Evolutionary conservation across 2,888 invertebrate genomes (phyloP), one percentile per base, ranked within the genome.

Genomic region (Sarcophaga variegata): DNA sequence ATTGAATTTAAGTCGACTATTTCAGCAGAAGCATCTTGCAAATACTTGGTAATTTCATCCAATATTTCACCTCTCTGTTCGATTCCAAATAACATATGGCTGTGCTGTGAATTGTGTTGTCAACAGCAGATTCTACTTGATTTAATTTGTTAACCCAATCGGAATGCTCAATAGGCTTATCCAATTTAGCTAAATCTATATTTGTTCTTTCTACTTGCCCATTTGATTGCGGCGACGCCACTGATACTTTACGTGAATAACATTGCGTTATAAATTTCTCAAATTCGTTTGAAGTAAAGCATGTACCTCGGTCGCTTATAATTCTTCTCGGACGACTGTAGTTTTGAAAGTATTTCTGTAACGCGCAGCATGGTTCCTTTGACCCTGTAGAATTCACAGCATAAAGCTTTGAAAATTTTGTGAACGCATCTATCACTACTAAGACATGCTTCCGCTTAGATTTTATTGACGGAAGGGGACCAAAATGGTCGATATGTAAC

Each of bases 51-150:
- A 6, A 86, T 20, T 62, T 81, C 71, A 59, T 86, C 86, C 20
- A 85, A 5, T 45, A 67, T n/a, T 5, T 54, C 60, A 17, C 86
- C 82, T 17, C 80, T 47, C 49, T 83, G 83, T 4, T 62, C 64
- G 47, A 69, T 72, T 10, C 81, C 88, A 88, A 81, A 88, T 25
- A 25, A 25, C 25, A 3, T 25, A 25, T 25, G 3, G 25, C 25
- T 25, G 69, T 37, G 81, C 59, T 83, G 14, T 47, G 77, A 2
- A 70, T 37, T 1, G 83, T 66, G 20, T 83, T 78, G 25, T 81
- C 81, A n/a, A 85, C 62, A 3, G 85, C 85, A 22, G 49, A 81
- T 25, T 85, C 81, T 8, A 77, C 72, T 17, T 72, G 47, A 8
- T 62, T 22, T 11, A 85, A 60, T 45, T 49, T 64, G 11, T 45